Evolutionary conservation across 2,113 vertebrate genomes (phyloP).

Genomic region (Pimephales promelas): DNA sequence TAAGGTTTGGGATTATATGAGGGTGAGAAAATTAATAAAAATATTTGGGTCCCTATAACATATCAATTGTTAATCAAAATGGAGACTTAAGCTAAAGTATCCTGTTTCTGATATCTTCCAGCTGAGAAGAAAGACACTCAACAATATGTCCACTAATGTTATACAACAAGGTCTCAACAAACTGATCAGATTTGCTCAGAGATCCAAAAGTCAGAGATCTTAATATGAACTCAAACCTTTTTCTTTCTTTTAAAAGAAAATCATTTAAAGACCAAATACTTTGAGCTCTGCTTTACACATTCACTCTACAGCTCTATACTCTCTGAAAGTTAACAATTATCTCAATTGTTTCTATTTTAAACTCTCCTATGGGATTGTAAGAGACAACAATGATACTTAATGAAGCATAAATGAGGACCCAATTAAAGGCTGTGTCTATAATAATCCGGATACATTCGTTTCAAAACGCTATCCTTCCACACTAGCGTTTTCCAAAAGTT

Average conservation of each 20-base stretch:
- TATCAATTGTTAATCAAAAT: no score
- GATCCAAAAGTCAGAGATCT: background rate
- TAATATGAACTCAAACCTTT: background rate
- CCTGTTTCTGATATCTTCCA: background rate
- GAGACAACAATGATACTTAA: background rate
- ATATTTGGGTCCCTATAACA: no score
- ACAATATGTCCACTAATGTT: background rate
- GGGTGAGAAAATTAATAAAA: background rate
- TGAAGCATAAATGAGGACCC: background rate
- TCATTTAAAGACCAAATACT: background rate
- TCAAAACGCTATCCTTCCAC: no score
- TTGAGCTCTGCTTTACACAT: background rate
- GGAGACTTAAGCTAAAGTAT: background rate
- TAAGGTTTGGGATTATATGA: background rate
- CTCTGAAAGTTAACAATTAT: constrained; percentile 1
- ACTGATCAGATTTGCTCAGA: background rate
- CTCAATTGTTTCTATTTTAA: constrained; percentile 1
- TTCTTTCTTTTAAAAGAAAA: no score
- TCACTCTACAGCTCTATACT: constrained; percentile 6
- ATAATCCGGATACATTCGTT: no score
- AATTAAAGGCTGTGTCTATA: background rate
- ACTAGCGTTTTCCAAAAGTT: no score
- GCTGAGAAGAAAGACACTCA: background rate
- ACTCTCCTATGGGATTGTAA: background rate
- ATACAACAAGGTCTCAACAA: background rate